These are phyloP conservation scores for Campoletis sonorensis DNA, from an alignment of 1,140 invertebrate species.

Conservation along the genomic window DNA sequence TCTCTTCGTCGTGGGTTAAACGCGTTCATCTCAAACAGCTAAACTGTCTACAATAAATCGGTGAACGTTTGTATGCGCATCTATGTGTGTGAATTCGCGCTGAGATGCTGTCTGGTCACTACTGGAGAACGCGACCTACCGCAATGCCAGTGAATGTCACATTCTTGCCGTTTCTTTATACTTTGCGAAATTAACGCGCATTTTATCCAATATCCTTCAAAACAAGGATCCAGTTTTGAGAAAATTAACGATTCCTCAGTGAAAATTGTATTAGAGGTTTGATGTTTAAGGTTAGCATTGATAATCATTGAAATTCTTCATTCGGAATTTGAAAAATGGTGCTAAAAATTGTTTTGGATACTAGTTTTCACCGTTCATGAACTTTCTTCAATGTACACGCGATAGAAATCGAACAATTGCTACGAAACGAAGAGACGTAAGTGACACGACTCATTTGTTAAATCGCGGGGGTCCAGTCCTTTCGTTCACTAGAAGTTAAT, in stretches of 20 bases:
- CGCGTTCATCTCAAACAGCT: conserved; percentile 24
- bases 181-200: background rate
- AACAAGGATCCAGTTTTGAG: too few species aligned
- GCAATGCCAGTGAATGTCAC: conserved; percentile 64
- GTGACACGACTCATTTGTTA: background rate
- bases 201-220: too few species aligned
- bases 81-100: background rate
- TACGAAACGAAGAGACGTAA: background rate
- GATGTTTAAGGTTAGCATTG: too few species aligned
- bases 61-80: conserved; percentile 55
- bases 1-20: conserved; percentile 35
- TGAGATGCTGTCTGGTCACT: conserved; percentile 8
- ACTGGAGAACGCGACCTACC: conserved; percentile 68
- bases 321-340: background rate
- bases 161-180: conserved; percentile 12
- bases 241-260: too few species aligned
- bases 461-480: background rate
- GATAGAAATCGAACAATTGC: background rate
- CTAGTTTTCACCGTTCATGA: too few species aligned
- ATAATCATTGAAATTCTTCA: background rate
- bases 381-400: background rate
- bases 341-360: background rate
- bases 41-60: conserved; percentile 65
- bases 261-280: too few species aligned
- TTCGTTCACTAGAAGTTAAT: background rate